phyloP scores from a whole-genome alignment of 1,140 invertebrate species.

The Drosophila nebulosa region DNA sequence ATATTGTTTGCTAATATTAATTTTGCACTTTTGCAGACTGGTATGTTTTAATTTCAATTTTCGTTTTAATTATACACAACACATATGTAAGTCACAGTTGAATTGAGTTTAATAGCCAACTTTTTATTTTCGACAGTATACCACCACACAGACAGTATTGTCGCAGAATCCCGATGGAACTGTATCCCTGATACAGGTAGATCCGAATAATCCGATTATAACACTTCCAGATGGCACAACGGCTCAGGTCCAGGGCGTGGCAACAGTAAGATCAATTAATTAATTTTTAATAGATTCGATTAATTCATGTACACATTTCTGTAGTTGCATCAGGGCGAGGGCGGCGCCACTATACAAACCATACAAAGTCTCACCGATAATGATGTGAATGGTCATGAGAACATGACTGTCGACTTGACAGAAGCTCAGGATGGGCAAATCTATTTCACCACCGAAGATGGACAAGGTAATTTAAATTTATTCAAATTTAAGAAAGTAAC shows the following conservation, averaged over 20 bases:
- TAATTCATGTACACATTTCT: not conserved
- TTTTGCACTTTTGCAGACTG: not conserved
- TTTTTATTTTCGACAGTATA: constrained; percentile 84
- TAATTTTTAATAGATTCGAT: not conserved
- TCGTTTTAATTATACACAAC: not conserved
- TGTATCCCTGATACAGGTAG: constrained; percentile 97
- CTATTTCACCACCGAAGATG: constrained; percentile 96
- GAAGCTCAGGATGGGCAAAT: constrained; percentile 97
- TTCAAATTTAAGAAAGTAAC: too few relatives aligned
- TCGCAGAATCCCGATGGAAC: constrained; percentile 98
- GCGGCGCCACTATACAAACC: constrained; percentile 87
- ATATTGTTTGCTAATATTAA: constrained; percentile 6
- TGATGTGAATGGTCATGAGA: constrained; percentile 85
- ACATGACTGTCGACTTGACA: constrained; percentile 91
- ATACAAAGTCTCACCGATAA: constrained; percentile 85
- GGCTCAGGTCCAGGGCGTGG: constrained; percentile 94
- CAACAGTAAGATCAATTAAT: constrained; percentile 84
- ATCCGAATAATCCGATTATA: constrained; percentile 96
- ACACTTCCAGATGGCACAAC: constrained; percentile 97
- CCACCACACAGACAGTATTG: constrained; percentile 91
- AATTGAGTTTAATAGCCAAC: not conserved
- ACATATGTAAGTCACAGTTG: not conserved
- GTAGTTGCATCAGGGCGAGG: constrained; percentile 91
- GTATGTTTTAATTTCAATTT: constrained; percentile 10
- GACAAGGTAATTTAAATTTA: constrained; percentile 86